phyloP scores from a whole-genome alignment of 53 echinoderm and acorn worm genomes.

The Henricia sp. region DNA sequence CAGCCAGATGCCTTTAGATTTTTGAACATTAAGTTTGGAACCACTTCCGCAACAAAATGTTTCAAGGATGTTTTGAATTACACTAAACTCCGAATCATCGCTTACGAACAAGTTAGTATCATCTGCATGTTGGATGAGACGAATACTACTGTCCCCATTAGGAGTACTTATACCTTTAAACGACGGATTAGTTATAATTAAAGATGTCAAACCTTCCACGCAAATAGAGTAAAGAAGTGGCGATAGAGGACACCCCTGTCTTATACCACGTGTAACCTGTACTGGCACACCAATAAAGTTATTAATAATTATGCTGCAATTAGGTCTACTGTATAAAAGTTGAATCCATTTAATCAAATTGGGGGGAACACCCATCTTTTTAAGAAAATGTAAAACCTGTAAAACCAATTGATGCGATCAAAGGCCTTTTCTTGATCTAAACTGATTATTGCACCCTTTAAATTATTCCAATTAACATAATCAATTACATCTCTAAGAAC shows the following conservation, averaged over 20 bases:
- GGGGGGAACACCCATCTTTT: not conserved
- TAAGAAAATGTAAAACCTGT: not conserved
- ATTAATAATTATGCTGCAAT: not conserved
- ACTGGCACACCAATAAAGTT: not conserved
- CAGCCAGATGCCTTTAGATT: slow-evolving; percentile 24
- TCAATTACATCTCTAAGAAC: not conserved
- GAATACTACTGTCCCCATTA: not conserved
- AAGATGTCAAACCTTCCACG: not conserved
- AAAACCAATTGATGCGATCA: slow-evolving; percentile 15
- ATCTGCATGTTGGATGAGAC: slow-evolving; percentile 6
- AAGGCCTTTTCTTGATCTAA: slow-evolving; percentile 30
- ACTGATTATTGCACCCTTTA: not conserved
- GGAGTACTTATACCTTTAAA: not conserved
- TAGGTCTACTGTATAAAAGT: not conserved
- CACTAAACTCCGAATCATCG: not conserved
- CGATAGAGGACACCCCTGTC: slow-evolving; percentile 5
- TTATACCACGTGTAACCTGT: not conserved
- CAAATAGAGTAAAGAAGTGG: not conserved
- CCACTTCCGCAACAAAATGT: slow-evolving; percentile 1
- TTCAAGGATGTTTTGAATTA: not conserved
- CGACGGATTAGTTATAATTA: not conserved
- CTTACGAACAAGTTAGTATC: not conserved
- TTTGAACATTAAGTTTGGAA: slow-evolving; percentile 10
- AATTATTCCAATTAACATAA: not conserved
- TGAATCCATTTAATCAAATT: slow-evolving; percentile 7